These are phyloP conservation scores for Ptiloglossa arizonensis DNA, from an alignment of 1,140 invertebrate species.

Conservation along the genomic window DNA sequence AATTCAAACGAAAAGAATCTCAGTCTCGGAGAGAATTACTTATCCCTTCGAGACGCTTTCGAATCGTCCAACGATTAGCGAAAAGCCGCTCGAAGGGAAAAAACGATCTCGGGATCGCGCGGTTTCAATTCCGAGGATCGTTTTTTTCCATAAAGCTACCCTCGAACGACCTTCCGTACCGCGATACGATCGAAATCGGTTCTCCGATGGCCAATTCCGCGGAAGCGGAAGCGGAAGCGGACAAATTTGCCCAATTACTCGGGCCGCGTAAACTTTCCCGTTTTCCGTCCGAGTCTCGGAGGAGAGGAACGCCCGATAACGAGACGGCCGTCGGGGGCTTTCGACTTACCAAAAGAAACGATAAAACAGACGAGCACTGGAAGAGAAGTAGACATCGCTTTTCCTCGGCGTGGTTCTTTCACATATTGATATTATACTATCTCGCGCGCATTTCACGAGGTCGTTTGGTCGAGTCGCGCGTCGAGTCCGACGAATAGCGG, in stretches of 20 bases:
- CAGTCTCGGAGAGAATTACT: neutral
- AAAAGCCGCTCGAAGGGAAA: no score
- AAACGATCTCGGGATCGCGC: no score
- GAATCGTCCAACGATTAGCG: neutral
- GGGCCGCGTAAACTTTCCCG: neutral
- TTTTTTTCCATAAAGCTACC: no score
- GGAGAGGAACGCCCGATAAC: neutral
- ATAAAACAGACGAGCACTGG: slow-evolving; percentile 74
- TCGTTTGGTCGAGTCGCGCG: slow-evolving; percentile 29
- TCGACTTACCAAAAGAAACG: slow-evolving; percentile 77
- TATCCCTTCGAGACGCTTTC: neutral
- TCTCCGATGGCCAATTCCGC: neutral
- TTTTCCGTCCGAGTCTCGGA: neutral
- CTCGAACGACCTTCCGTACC: no score
- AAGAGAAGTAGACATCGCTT: slow-evolving; percentile 78
- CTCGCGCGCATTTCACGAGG: slow-evolving; percentile 60
- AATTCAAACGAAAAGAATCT: slow-evolving; percentile 14
- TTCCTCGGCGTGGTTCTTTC: slow-evolving; percentile 64
- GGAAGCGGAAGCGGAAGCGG: neutral
- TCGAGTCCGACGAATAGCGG: neutral
- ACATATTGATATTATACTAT: slow-evolving; percentile 69
- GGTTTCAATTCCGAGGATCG: no score
- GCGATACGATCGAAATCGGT: neutral
- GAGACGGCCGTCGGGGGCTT: neutral
- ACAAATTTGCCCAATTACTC: neutral